Percentiles rank a stretch among this genome's conserved stretches.
Conservation (phyloP, 2,113 vertebrate species). For the Cichladusa arquata region DNA sequence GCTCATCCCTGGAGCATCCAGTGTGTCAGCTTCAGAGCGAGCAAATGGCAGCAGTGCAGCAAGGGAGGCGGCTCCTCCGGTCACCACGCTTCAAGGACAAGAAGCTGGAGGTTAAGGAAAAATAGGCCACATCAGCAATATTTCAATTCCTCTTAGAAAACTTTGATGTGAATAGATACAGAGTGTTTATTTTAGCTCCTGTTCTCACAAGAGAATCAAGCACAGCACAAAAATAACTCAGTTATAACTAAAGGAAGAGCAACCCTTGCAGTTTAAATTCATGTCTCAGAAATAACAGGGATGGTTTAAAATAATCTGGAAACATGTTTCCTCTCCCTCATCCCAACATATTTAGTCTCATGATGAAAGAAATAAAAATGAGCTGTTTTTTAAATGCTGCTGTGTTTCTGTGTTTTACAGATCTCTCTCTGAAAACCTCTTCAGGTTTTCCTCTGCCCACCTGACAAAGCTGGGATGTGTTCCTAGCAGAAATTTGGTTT, state of each 20-base stretch:
- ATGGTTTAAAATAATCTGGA: neutral
- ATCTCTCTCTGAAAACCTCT: neutral
- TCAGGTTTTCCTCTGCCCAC: neutral
- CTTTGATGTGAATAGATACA: neutral
- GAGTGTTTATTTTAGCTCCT: slow-evolving; percentile 37
- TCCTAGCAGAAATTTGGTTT: neutral
- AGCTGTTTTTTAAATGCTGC: neutral
- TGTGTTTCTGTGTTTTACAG: neutral
- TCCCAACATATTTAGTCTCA: neutral
- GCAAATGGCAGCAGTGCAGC: rapidly evolving
- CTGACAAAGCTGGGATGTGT: neutral
- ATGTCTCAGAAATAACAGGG: neutral
- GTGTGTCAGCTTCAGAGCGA: neutral
- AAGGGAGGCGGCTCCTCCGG: neutral
- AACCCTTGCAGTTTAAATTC: neutral
- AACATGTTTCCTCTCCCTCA: neutral
- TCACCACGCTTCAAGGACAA: neutral
- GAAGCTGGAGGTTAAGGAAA: neutral
- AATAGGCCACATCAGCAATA: neutral
- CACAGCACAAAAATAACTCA: neutral
- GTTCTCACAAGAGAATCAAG: slow-evolving; percentile 10
- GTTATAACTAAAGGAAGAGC: neutral
- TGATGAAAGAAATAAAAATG: neutral
- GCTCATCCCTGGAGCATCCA: slow-evolving; percentile 65
- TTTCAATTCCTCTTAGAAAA: neutral